These are phyloP conservation scores for Hirtodrosophila duncani DNA, from an alignment of 2,888 invertebrate genomes.

Conservation along the genomic window DNA sequence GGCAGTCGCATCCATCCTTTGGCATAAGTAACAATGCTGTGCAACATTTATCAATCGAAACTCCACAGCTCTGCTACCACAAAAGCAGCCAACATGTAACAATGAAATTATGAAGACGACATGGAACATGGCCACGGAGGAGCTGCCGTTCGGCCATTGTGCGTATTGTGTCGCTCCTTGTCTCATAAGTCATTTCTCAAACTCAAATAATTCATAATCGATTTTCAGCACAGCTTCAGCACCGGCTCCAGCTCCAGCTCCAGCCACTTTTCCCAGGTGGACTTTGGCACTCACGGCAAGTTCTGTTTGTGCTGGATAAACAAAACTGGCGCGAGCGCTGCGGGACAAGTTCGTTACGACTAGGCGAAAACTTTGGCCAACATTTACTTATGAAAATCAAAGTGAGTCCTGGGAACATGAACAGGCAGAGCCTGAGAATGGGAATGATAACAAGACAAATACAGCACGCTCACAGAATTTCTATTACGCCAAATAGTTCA, in stretches of 20 bases:
- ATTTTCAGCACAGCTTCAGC: conserved; percentile 43
- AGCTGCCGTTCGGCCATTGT: conserved; percentile 43
- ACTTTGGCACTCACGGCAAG: background rate
- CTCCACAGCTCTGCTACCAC: background rate
- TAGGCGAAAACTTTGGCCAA: conserved; percentile 33
- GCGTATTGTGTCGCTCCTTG: conserved; percentile 36
- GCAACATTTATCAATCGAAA: conserved; percentile 40
- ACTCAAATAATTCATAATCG: conserved; percentile 76
- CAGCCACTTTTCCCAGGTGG: background rate
- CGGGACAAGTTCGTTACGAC: conserved; percentile 54
- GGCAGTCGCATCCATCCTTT: conserved; percentile 7
- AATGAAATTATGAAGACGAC: conserved; percentile 46
- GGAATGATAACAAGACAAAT: conserved; percentile 51
- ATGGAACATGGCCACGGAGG: conserved; percentile 12
- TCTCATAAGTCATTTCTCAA: conserved; percentile 74
- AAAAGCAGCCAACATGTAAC: conserved; percentile 19
- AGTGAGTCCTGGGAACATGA: conserved; percentile 50
- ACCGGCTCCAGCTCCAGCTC: conserved; percentile 1
- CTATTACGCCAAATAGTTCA: conserved; percentile 69
- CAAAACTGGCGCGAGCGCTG: conserved; percentile 26
- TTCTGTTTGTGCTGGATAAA: conserved; percentile 33
- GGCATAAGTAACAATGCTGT: background rate
- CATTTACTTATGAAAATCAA: conserved; percentile 72
- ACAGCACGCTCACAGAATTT: conserved; percentile 66
- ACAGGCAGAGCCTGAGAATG: background rate